A percentile compares a stretch with the other conserved stretches of the same genome.
phyloP scores from a whole-genome alignment of 35 echinoderm and acorn worm genomes.

The Heliocidaris tuberculata region DNA sequence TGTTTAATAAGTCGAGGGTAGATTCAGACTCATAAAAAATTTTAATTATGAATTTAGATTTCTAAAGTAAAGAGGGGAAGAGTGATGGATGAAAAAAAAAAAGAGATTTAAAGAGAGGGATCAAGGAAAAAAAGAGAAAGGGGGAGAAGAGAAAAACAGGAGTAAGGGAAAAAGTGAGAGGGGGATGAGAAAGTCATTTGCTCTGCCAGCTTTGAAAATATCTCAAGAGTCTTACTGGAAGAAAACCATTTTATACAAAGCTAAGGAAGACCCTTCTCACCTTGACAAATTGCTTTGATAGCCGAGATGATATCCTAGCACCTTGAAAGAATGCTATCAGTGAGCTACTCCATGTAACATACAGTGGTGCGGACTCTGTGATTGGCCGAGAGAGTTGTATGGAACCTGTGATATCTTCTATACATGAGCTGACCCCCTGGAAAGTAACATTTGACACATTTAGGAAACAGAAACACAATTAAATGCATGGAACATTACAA shows the following conservation, averaged over 20 bases:
- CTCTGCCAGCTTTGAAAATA: background rate
- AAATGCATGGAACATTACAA: no score
- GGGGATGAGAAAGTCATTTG: no score
- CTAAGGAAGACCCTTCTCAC: background rate
- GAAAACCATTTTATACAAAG: background rate
- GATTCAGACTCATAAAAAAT: no score
- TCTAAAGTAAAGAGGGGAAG: no score
- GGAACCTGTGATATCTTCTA: background rate
- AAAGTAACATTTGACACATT: background rate
- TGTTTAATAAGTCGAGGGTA: no score
- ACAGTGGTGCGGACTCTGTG: background rate
- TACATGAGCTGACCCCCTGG: background rate
- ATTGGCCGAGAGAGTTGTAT: background rate
- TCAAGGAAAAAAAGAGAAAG: background rate
- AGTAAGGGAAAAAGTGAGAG: no score
- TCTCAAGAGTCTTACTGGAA: background rate
- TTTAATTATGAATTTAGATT: no score
- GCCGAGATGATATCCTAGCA: background rate
- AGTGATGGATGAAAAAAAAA: no score
- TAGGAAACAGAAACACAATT: no score
- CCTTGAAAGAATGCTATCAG: conserved; percentile 22
- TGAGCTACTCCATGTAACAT: background rate
- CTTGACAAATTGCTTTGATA: background rate
- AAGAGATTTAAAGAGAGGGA: background rate
- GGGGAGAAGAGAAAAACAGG: no score